Conservation (phyloP, 2,113 vertebrate genomes). For the Tupaia chinensis region DNA sequence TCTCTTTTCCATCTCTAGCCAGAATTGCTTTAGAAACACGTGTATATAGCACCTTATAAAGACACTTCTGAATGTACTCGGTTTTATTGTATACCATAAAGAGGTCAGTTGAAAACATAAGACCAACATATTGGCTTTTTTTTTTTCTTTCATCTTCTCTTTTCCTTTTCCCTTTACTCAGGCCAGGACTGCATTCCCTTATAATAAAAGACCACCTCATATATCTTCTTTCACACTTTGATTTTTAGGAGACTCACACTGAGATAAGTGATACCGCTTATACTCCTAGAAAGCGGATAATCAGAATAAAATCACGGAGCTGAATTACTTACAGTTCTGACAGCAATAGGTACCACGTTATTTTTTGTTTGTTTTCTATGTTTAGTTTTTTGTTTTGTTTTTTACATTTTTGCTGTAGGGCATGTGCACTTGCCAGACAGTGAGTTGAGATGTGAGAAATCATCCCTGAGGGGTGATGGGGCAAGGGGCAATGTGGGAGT, state of each 20-base stretch:
- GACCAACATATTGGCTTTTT: not conserved
- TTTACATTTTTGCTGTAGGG: too few relatives aligned
- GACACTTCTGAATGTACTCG: not conserved
- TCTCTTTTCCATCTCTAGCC: not conserved
- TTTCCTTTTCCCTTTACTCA: not conserved
- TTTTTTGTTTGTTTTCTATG: too few relatives aligned
- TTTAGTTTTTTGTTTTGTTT: too few relatives aligned
- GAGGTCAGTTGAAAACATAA: not conserved
- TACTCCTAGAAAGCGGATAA: not conserved
- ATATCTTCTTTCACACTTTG: not conserved
- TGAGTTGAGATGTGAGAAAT: too few relatives aligned
- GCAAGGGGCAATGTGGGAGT: too few relatives aligned
- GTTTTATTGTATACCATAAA: not conserved
- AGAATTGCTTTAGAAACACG: not conserved
- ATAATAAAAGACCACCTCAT: not conserved
- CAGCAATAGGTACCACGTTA: not conserved
- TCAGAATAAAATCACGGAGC: not conserved
- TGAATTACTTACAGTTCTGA: not conserved
- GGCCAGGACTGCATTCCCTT: not conserved
- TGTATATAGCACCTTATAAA: not conserved
- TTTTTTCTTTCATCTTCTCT: not conserved
- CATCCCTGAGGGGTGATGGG: too few relatives aligned
- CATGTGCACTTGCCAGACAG: too few relatives aligned
- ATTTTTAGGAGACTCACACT: not conserved
- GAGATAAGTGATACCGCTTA: not conserved